Evolutionary conservation across 2,797 vertebrate species (phyloP), one percentile per base, ranked within the genome.

Genomic region (Poecile montanus): DNA sequence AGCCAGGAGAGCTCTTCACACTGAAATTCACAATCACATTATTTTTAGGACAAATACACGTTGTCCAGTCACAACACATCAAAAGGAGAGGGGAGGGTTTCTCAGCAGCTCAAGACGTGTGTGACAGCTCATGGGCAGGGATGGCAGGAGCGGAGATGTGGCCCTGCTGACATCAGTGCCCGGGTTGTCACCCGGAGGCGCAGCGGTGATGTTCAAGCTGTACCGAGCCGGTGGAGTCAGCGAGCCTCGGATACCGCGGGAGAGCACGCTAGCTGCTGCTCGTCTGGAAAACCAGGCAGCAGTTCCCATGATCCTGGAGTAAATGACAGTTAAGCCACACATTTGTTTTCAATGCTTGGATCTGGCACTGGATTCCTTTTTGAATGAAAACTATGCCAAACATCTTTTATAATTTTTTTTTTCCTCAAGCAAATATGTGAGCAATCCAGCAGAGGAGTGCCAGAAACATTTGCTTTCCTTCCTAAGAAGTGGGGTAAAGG

Each of bases 341-440:
- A 89, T 92, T 93, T 96, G 91, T 94, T 95, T 95, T 83, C 67
- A 92, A 78, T 96, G 96, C 95, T 97, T 95, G 95, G 83, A 93
- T 96, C 97, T 96, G 96, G 96, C 94, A 68, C 87, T 50, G 91
- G 80, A 83, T 86, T 93, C 71, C 93, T 97, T 95, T 96, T 91
- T 88, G 96, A 95, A 95, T 93, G 85, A 95, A 96, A 97, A 94
- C 96, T 97, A 97, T 97, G 96, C 89, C 96, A 97, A 97, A 94
- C 91, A 97, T 97, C 89, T 96, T 94, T 95, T 93, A 92, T 57
- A 63, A 58, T 88, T 86, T 91, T 81, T 91, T 74, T 78, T 93
- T 81, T 85, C 80, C 84, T 87, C 65, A 40, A 84, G 95, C 93
- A 97, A 97, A 79, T 96, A 96, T 94, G 94, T 4, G 9, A 97